Percentiles rank a stretch among this genome's conserved stretches.
phyloP scores from a whole-genome alignment of 2,113 vertebrate species.

The Oryzias curvinotus region DNA sequence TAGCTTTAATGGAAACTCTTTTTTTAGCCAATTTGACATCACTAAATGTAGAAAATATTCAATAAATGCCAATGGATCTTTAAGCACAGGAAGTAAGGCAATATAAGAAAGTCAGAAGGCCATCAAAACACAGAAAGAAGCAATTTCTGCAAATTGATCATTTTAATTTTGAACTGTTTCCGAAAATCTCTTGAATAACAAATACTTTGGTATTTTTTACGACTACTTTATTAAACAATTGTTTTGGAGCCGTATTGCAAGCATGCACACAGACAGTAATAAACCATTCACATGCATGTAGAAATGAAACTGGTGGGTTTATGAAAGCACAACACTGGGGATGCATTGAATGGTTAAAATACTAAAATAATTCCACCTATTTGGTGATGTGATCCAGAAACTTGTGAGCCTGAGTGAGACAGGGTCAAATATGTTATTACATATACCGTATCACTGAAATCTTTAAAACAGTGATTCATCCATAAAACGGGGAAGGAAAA shows the following conservation, averaged over 20 bases:
- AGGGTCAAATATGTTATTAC: constrained; percentile 72
- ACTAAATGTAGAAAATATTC: constrained; percentile 26
- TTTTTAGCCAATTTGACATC: constrained; percentile 37
- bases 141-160: neutral
- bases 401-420: constrained; percentile 72
- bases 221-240: constrained; percentile 49
- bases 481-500: constrained; percentile 28
- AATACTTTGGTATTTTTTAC: constrained; percentile 42
- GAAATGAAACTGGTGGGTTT: constrained; percentile 50
- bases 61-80: no score
- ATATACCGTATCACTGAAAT: constrained; percentile 45
- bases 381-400: constrained; percentile 74
- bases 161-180: no score
- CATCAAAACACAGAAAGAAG: constrained; percentile 30
- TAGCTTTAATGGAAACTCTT: constrained; percentile 20
- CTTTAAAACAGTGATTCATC: constrained; percentile 45
- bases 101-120: constrained; percentile 27
- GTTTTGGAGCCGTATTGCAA: constrained; percentile 58
- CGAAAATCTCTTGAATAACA: neutral
- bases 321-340: constrained; percentile 66
- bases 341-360: constrained; percentile 70
- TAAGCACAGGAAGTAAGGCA: no score
- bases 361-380: constrained; percentile 75
- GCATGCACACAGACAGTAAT: constrained; percentile 62
- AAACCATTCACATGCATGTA: constrained; percentile 66